A percentile compares a stretch with the other conserved stretches of the same genome.
Conservation (phyloP, 2,888 invertebrate species). For the Drepana falcataria region DNA sequence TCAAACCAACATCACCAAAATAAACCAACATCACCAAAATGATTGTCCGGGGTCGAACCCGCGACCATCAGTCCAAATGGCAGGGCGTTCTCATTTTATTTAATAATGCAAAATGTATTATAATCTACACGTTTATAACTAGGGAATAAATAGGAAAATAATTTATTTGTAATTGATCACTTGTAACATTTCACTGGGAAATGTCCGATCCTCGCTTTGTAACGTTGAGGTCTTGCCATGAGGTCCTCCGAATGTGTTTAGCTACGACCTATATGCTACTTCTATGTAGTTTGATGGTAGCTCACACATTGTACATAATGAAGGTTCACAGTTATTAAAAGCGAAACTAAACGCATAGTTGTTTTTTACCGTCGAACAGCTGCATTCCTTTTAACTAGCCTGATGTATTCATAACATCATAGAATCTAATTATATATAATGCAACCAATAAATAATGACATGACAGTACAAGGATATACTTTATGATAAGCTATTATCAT, state of each 20-base stretch:
- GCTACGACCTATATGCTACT: background rate
- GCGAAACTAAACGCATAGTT: too few species aligned
- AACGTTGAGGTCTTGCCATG: background rate
- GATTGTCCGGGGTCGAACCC: too few species aligned
- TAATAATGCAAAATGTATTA: background rate
- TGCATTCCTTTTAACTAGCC: too few species aligned
- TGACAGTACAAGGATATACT: background rate
- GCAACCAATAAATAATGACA: background rate
- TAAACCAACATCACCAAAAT: too few species aligned
- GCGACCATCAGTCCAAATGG: too few species aligned
- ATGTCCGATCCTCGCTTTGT: conserved; percentile 11
- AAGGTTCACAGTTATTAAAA: too few species aligned
- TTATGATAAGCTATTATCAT: background rate
- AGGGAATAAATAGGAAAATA: conserved; percentile 4
- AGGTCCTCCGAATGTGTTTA: background rate
- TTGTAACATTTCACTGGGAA: conserved; percentile 29
- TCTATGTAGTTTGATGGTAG: background rate
- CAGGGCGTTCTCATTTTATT: too few species aligned
- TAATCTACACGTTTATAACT: background rate
- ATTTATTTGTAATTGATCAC: conserved; percentile 23
- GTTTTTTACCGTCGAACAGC: too few species aligned
- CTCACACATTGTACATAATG: too few species aligned
- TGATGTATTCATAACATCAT: too few species aligned
- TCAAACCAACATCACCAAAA: too few species aligned
- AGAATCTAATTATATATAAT: background rate